Conservation (phyloP, 2,888 invertebrate genomes). For the Philereme transversata region DNA sequence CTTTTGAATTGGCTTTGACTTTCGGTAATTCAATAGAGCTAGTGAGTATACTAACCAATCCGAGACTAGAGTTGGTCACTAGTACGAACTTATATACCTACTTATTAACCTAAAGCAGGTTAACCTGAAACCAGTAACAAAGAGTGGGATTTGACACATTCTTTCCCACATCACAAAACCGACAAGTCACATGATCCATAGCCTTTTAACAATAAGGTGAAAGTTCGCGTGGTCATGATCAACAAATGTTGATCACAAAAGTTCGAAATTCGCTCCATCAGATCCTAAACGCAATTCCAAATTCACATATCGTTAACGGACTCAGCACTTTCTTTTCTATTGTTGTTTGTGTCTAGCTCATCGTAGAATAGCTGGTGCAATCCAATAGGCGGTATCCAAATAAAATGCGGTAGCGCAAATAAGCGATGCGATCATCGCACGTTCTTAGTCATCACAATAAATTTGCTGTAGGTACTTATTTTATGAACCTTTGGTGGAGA, state of each 20-base stretch:
- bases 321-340: constrained; percentile 77
- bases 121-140: too few species aligned
- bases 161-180: background rate
- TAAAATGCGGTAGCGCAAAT: too few species aligned
- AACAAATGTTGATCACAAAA: constrained; percentile 21
- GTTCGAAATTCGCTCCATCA: constrained; percentile 48
- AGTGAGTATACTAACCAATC: too few species aligned
- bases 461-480: too few species aligned
- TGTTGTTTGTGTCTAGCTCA: constrained; percentile 50
- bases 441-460: too few species aligned
- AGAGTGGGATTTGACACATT: background rate
- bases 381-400: background rate
- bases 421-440: too few species aligned
- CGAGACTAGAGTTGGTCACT: too few species aligned
- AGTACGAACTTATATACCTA: too few species aligned
- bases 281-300: constrained; percentile 54
- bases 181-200: constrained; percentile 14
- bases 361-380: constrained; percentile 6
- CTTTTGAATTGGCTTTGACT: too few species aligned
- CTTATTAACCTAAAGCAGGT: too few species aligned
- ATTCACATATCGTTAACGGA: constrained; percentile 67
- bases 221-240: constrained; percentile 21
- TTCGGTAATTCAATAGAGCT: too few species aligned
- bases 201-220: constrained; percentile 26
- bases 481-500: too few species aligned